Percentiles rank a stretch among this genome's conserved stretches.
Conservation (phyloP, 2,113 vertebrate genomes). For the Forbesichthys papilliferus region DNA sequence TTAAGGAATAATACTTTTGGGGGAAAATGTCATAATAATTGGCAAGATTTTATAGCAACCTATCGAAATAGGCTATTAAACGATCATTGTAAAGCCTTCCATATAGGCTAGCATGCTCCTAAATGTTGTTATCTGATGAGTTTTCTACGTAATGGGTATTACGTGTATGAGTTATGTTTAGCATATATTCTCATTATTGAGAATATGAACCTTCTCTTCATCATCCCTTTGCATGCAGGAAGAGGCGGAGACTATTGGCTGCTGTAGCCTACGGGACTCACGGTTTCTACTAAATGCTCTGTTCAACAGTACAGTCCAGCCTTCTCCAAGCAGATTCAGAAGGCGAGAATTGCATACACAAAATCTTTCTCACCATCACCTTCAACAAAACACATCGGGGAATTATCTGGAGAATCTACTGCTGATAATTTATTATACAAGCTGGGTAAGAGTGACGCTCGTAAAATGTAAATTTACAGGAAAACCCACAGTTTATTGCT, state of each 20-base stretch:
- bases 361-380: constrained; percentile 23
- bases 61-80: too few species aligned
- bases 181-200: too few species aligned
- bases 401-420: neutral
- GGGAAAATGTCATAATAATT: too few species aligned
- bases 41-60: too few species aligned
- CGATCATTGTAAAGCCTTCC: too few species aligned
- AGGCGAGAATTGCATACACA: neutral
- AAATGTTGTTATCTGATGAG: too few species aligned
- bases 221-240: neutral
- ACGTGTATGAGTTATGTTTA: too few species aligned
- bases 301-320: neutral
- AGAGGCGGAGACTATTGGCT: constrained; percentile 26
- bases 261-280: neutral
- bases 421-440: neutral
- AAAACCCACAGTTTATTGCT: neutral
- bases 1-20: too few species aligned
- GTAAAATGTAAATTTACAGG: neutral
- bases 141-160: too few species aligned
- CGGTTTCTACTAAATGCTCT: neutral
- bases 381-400: constrained; percentile 24
- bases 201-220: too few species aligned
- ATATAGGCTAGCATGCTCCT: too few species aligned
- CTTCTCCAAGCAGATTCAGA: neutral
- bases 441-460: neutral